Evolutionary conservation across 2,113 vertebrate genomes (phyloP).

Genomic region (Ophthalmolycus amberensis): DNA sequence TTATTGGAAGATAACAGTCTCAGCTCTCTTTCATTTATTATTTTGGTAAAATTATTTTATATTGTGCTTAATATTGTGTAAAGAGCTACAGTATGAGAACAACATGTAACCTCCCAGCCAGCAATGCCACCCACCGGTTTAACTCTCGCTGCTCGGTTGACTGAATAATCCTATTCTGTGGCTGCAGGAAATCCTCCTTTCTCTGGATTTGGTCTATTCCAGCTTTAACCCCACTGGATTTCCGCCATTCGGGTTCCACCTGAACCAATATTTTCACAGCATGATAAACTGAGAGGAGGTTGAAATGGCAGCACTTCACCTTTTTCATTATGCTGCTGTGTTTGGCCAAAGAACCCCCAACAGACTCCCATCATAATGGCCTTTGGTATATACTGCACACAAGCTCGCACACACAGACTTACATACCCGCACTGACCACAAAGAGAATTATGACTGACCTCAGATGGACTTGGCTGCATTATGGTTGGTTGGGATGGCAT

Average conservation of each 20-base stretch:
- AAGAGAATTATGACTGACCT: constrained; percentile 37
- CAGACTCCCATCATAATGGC: constrained; percentile 51
- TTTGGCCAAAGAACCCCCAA: constrained; percentile 53
- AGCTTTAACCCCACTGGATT: constrained; percentile 61
- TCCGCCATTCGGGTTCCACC: constrained; percentile 59
- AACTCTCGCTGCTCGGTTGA: constrained; percentile 24
- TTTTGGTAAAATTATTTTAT: background rate
- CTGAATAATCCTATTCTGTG: constrained; percentile 62
- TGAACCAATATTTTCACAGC: constrained; percentile 79
- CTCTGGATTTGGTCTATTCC: constrained; percentile 55
- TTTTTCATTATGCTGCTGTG: constrained; percentile 53
- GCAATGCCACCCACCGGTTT: constrained; percentile 47
- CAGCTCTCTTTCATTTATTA: background rate
- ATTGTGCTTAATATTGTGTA: background rate
- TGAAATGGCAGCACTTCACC: constrained; percentile 53
- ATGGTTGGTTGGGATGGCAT: constrained; percentile 27
- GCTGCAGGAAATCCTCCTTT: constrained; percentile 61
- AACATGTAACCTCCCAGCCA: background rate
- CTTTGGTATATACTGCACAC: constrained; percentile 26
- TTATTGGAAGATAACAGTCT: background rate
- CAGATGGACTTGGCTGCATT: constrained; percentile 29
- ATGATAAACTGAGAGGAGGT: constrained; percentile 62
- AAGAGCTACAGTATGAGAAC: constrained; percentile 1
- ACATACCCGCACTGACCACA: constrained; percentile 47
- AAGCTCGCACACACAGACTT: constrained; percentile 8